These are phyloP conservation scores for Lethrus apterus DNA, from an alignment of 1,140 invertebrate species.

Conservation along the genomic window DNA sequence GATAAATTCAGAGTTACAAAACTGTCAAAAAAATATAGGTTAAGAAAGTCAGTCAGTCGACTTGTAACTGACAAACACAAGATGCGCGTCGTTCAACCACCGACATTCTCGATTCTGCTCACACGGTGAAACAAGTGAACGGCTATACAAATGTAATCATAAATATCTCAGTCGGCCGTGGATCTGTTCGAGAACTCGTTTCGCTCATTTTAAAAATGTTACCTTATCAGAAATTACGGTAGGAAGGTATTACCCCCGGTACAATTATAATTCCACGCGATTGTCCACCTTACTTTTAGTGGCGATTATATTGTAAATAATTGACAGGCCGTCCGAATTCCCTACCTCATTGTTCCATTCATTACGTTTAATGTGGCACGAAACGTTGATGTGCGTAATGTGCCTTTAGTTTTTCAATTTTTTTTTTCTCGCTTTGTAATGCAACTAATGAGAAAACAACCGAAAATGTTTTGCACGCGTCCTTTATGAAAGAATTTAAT, in stretches of 20 bases:
- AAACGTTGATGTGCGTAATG: too few relatives aligned
- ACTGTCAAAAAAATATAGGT: too few relatives aligned
- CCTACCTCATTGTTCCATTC: constrained; percentile 7
- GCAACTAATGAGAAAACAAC: too few relatives aligned
- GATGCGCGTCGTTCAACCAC: too few relatives aligned
- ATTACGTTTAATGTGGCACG: too few relatives aligned
- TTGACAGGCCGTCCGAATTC: constrained; percentile 5
- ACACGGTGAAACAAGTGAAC: constrained; percentile 16
- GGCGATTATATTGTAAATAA: constrained; percentile 10
- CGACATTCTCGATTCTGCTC: constrained; percentile 15
- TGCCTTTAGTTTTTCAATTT: too few relatives aligned
- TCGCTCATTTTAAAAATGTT: constrained; percentile 6
- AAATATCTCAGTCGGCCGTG: constrained; percentile 13
- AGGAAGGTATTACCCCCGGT: constrained; percentile 3
- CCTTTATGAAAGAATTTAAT: too few relatives aligned
- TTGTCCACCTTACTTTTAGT: constrained; percentile 1
- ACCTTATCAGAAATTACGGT: constrained; percentile 1
- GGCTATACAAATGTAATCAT: constrained; percentile 15
- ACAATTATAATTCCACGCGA: constrained; percentile 8
- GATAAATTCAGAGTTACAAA: too few relatives aligned
- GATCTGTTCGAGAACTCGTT: constrained; percentile 1
- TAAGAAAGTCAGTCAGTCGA: too few relatives aligned
- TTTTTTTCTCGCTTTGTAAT: too few relatives aligned
- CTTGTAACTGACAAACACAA: too few relatives aligned
- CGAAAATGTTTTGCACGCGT: too few relatives aligned